Evolutionary conservation across 2,113 vertebrate species (phyloP).

Genomic region (Micronisus gabar): DNA sequence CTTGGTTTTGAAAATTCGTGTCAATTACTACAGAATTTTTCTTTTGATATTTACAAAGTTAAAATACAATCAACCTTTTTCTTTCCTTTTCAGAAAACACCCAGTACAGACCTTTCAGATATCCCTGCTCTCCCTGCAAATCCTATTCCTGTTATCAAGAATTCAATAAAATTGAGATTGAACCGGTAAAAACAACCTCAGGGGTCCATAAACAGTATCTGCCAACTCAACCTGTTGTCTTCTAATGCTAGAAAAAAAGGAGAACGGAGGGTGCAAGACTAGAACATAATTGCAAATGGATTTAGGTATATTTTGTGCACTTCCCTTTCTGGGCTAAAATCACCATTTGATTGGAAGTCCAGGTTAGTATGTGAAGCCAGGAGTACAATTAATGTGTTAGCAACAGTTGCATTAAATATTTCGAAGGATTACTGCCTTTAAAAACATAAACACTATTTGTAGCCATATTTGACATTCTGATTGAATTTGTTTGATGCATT

Average conservation of each 20-base stretch:
- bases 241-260: slow-evolving; percentile 65
- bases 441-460: slow-evolving; percentile 65
- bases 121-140: slow-evolving; percentile 76
- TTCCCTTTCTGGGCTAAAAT: slow-evolving; percentile 70
- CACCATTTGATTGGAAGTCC: slow-evolving; percentile 65
- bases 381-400: slow-evolving; percentile 71
- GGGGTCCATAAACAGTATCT: slow-evolving; percentile 72
- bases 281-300: slow-evolving; percentile 53
- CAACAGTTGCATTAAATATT: slow-evolving; percentile 69
- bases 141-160: slow-evolving; percentile 81
- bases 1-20: background rate
- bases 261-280: slow-evolving; percentile 63
- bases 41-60: background rate
- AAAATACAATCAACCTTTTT: slow-evolving; percentile 8
- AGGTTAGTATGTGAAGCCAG: slow-evolving; percentile 70
- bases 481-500: slow-evolving; percentile 68
- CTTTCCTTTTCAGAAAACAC: slow-evolving; percentile 72
- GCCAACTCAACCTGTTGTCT: slow-evolving; percentile 69
- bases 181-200: slow-evolving; percentile 77
- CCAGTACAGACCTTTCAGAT: slow-evolving; percentile 75
- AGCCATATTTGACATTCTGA: slow-evolving; percentile 65
- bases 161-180: slow-evolving; percentile 84
- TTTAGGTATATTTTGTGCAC: slow-evolving; percentile 68
- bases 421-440: slow-evolving; percentile 70
- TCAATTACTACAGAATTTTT: background rate